phyloP scores from a whole-genome alignment of 2,113 vertebrate species.

The Pelecanus crispus region DNA sequence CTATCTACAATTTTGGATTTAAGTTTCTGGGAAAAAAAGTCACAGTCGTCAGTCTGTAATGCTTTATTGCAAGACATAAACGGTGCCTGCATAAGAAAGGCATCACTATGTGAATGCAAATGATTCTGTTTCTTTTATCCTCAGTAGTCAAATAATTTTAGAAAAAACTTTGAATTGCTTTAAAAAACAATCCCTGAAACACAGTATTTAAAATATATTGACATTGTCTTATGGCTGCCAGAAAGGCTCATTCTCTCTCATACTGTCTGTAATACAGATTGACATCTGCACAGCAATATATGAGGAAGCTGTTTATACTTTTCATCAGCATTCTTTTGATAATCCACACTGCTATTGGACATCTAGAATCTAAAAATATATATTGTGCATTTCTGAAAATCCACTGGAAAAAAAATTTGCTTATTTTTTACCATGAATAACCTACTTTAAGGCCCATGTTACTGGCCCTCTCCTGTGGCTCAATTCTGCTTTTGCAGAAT shows the following conservation, averaged over 20 bases:
- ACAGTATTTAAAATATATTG: background rate
- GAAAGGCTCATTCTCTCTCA: background rate
- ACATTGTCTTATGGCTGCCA: background rate
- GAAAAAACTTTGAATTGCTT: background rate
- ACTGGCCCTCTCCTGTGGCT: background rate
- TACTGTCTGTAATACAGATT: background rate
- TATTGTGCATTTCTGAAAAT: background rate
- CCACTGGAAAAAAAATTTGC: background rate
- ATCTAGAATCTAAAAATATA: background rate
- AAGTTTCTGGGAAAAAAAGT: background rate
- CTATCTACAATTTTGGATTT: background rate
- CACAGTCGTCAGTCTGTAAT: background rate
- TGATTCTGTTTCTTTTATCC: background rate
- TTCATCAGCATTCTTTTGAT: background rate
- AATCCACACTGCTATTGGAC: background rate
- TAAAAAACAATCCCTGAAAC: background rate
- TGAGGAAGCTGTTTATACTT: background rate
- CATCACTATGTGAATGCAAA: background rate
- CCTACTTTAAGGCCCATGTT: background rate
- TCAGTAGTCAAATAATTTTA: background rate
- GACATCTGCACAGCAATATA: background rate
- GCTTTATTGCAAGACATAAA: background rate
- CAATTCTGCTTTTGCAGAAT: background rate
- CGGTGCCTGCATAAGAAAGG: background rate
- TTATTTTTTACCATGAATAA: background rate